Evolutionary conservation across 2,113 vertebrate species (phyloP).

Genomic region (Heliornis fulica): DNA sequence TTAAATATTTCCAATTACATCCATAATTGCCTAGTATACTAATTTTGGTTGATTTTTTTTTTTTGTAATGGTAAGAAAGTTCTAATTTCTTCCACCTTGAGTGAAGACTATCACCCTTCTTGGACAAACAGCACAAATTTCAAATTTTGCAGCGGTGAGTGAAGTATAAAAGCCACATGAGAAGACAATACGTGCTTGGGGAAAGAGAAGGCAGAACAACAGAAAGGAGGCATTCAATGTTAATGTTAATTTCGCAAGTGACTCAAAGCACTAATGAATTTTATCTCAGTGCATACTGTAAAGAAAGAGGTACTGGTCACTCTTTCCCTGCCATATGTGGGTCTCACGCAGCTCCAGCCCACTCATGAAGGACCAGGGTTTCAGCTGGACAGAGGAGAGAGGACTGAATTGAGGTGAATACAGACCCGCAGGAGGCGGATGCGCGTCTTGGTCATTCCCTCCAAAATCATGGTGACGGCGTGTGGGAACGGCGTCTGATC

Average conservation of each 20-base stretch:
- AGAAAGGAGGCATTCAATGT: neutral
- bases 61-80: neutral
- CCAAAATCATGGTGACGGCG: conserved; percentile 77
- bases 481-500: conserved; percentile 73
- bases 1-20: neutral
- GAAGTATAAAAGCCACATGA: neutral
- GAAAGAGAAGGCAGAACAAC: neutral
- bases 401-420: neutral
- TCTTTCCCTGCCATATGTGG: accelerated
- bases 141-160: neutral
- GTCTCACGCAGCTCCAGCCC: neutral
- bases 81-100: neutral
- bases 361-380: neutral
- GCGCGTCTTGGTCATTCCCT: conserved; percentile 72
- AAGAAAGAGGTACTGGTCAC: neutral
- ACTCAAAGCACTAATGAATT: neutral
- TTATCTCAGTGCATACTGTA: neutral
- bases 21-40: neutral
- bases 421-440: conserved; percentile 70
- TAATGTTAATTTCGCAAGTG: neutral
- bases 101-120: neutral
- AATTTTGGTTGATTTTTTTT: neutral
- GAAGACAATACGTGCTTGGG: neutral
- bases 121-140: neutral
- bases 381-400: neutral